Evolutionary conservation across 2,113 vertebrate species (phyloP).

Genomic region (Leptodactylus fuscus): DNA sequence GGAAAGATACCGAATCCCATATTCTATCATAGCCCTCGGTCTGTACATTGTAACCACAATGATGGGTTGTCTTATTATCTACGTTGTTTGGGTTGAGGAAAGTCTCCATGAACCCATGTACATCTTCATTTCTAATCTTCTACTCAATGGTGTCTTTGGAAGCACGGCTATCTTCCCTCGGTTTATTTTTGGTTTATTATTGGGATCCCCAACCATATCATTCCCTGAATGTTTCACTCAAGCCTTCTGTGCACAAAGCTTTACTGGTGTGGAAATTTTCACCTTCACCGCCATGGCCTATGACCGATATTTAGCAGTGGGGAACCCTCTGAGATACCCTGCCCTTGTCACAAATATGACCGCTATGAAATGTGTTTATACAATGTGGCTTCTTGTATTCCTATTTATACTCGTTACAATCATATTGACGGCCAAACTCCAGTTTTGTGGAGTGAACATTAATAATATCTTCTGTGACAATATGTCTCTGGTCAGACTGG

Average conservation of each 20-base stretch:
- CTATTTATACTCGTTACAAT: background rate
- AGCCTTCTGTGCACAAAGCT: background rate
- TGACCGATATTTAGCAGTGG: constrained; percentile 27
- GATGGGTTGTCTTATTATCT: constrained; percentile 6
- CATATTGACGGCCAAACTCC: background rate
- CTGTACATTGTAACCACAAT: background rate
- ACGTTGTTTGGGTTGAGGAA: background rate
- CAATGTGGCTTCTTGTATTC: background rate
- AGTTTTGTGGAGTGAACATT: background rate
- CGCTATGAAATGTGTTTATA: background rate
- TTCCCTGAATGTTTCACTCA: constrained; percentile 8
- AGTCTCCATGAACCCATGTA: constrained; percentile 38
- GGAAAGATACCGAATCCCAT: background rate
- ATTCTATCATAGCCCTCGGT: background rate
- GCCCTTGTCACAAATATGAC: constrained; percentile 1
- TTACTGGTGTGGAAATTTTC: background rate
- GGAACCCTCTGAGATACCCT: constrained; percentile 22
- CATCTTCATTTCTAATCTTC: constrained; percentile 4
- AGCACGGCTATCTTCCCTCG: background rate
- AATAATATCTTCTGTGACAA: constrained; percentile 24
- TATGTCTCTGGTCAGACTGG: constrained; percentile 18
- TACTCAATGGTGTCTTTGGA: constrained; percentile 26
- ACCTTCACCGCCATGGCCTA: constrained; percentile 30
- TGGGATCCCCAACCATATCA: background rate
- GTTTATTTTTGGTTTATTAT: background rate